These are phyloP conservation scores for Phortica okadai DNA, from an alignment of 2,888 invertebrate species.

Conservation along the genomic window DNA sequence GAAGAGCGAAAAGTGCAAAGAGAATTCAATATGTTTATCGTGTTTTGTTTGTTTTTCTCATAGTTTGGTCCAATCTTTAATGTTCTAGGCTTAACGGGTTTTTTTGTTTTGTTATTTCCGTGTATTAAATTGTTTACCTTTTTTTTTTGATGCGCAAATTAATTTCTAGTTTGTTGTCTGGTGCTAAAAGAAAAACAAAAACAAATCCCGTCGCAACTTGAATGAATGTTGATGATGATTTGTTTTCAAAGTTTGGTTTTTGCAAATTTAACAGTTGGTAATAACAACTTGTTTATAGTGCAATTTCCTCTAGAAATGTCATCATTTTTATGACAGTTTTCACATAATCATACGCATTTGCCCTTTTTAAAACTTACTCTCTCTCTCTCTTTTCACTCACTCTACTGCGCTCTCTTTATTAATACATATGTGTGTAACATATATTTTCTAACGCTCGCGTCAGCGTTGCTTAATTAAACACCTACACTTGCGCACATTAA, in stretches of 20 bases:
- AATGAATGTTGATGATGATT: background rate
- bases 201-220: background rate
- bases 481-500: background rate
- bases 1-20: background rate
- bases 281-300: background rate
- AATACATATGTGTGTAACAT: background rate
- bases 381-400: background rate
- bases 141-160: background rate
- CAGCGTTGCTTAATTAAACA: background rate
- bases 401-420: background rate
- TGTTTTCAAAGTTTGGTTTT: background rate
- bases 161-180: background rate
- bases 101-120: background rate
- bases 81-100: background rate
- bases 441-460: background rate
- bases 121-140: background rate
- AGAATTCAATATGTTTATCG: background rate
- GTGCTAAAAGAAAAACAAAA: background rate
- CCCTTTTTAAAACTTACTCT: background rate
- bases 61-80: background rate
- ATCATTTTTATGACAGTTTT: background rate
- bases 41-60: background rate
- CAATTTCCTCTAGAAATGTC: background rate
- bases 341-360: background rate
- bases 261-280: background rate